Base-by-base conservation (phyloP, 92 coral and sea anemone species). In the Hydrozoanthus gracilis region DNA sequence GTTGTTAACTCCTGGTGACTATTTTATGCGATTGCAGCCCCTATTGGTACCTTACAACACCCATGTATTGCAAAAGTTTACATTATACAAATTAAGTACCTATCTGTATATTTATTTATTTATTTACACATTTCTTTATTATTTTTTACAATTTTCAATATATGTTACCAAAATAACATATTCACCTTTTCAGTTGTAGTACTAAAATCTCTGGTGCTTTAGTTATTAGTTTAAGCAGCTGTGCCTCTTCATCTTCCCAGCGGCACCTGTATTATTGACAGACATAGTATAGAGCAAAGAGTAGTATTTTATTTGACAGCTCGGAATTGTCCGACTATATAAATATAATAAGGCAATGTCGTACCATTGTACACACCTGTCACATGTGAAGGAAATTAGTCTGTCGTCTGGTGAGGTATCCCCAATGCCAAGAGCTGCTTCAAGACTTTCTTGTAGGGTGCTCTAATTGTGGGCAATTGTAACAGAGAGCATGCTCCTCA, bases 401-500 rank as follows among this genome's bases (percentile, higher is more conserved):
- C 62, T 56, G 8, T 56, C 64, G 8, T 56, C 64, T 56, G 64
- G 8, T 56, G 64, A 56, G 64, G 64, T 56, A 56, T 56, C 64
- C 64, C 64, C 64, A 56, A 1, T 56, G 64, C 64, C 64, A 56
- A 56, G 64, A 56, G 8, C 64, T 56, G 64, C 64, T 56, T 56
- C 64, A 56, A 56, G 64, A 56, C 64, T 56, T 56, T 56, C 64
- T 56, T 56, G 64, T 56, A 56, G 64, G 64, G 64, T 56, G 8
- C 8, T 56, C 64, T 56, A 56, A 6, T 56, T 56, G 64, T 56
- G 64, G 64, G 7, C 1, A 56, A 56, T 1, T 56, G 64, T 6
- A 56, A 0, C 64, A 56, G 8, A 56, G 64, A 56, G n/a, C 64
- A 56, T 56, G 8, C 7, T 0, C 64, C 64, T 56, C 8, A 56